Conservation (phyloP, 2,797 vertebrate species). For the Melanogrammus aeglefinus region DNA sequence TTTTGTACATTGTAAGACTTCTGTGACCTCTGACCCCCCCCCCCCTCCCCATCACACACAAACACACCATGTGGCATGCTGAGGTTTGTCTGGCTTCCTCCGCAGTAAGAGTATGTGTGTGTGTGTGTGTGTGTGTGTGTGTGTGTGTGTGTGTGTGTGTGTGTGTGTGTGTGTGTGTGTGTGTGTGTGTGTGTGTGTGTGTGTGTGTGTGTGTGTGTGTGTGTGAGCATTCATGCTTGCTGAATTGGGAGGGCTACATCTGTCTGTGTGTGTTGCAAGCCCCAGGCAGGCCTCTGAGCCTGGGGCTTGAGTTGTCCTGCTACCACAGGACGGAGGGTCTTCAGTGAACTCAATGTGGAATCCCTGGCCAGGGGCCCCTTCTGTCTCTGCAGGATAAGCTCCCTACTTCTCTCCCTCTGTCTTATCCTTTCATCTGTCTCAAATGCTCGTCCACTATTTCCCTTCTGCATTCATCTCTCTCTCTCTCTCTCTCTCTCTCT, state of each 20-base stretch:
- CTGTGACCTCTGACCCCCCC: background rate
- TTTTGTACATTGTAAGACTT: background rate
- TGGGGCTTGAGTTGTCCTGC: background rate
- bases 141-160: slow-evolving; percentile 79
- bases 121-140: slow-evolving; percentile 41
- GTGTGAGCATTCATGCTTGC: background rate
- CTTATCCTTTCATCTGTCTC: background rate
- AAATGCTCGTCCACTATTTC: background rate
- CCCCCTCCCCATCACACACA: background rate
- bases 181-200: too few species aligned
- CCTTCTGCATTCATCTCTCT: background rate
- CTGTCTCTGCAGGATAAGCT: background rate
- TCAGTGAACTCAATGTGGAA: background rate
- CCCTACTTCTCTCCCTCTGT: background rate
- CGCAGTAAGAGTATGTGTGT: slow-evolving; percentile 40
- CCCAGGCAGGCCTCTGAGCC: background rate
- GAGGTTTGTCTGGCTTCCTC: slow-evolving; percentile 28
- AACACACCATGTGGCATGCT: background rate
- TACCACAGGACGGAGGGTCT: background rate
- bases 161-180: slow-evolving; percentile 73
- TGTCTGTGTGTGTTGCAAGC: background rate
- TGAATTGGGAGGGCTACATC: background rate
- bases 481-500: background rate
- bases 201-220: too few species aligned
- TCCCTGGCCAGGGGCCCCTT: background rate